Evolutionary conservation across 2,888 invertebrate genomes (phyloP), one percentile per base, ranked within the genome.

Genomic region (Norana najaformis): DNA sequence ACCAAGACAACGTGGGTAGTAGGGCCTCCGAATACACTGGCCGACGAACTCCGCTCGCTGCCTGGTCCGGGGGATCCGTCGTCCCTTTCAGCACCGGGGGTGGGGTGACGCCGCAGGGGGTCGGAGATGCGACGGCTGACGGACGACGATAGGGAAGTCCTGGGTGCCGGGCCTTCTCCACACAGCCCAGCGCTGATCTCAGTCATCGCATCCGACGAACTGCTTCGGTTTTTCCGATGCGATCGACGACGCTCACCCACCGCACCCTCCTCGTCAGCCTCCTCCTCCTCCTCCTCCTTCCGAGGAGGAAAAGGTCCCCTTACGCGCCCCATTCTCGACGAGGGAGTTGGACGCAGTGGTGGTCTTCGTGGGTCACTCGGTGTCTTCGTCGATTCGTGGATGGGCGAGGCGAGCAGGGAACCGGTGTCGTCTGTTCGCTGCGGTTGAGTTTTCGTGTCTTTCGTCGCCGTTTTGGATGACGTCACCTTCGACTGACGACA

Each of bases 131-230:
- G 89, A 30, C 89, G 85, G 6, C 83, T 35, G 37, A 83, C 34
- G 30, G 89, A 35, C 18, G 85, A 83, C 35, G 83, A 37, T 6
- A 23, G 30, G 23, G 85, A 36, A 0, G 85, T 37, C 85, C 36
- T 85, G 8, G 85, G 18, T 8, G n/a, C 35, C 36, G 34, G 36
- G 85, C 34, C 36, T 23, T 85, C 85, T 23, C 16, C 83, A 47
- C 47, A 47, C 36, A 35, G 30, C 11, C 11, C 36, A 16, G 34
- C 82, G 37, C 30, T 36, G 83, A 47, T 83, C 37, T 82, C 38
- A 3, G 37, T 23, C 36, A 38, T 82, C n/a, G 89, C 89, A 34
- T 89, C 89, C 35, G 89, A 89, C 35, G 89, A 89, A 83, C 89
- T 83, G 41, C 89, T 89, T 18, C 89, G 85, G 37, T 83, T 82